Evolutionary conservation across 2,888 invertebrate genomes (phyloP), one percentile per base, ranked within the genome.

Genomic region (Panopea generosa): DNA sequence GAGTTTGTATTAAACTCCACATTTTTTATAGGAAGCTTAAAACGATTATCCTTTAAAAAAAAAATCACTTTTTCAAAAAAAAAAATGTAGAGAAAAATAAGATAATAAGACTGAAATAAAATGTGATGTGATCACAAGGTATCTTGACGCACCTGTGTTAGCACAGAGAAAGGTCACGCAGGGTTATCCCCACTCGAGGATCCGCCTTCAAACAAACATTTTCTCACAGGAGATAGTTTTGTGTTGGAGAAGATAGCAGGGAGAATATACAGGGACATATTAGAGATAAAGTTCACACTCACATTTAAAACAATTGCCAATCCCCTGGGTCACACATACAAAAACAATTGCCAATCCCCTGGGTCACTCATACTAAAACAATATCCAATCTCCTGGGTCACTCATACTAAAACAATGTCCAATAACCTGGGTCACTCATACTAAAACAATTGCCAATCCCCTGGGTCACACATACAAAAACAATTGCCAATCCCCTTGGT

Each of bases 141-240:
- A 57, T 57, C 57, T 57, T 57, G 18, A 57, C 40, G 57, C 57
- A 57, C 57, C 57, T 29, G 27, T 11, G 16, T 18, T 27, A 29
- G 16, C 49, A 49, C 50, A 29, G 50, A 18, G 16, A 33, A 50
- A 49, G 61, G 49, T 61, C 61, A 50, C 7, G 18, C 18, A 2
- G 22, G 63, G 52, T 53, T 53, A 69, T 69, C 69, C 33, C 33
- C 18, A 61, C 33, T 55, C 47, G 61, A 53, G 63, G 69, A 29
- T 27, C 61, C 69, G 61, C 69, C 69, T 69, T 61, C 43, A 55
- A 61, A 55, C 38, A 40, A 27, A 61, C 20, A 69, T 69, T 61
- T 69, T 69, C 69, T 61, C 61, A 69, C 61, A 69, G 43, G 26
- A 49, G 20, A 16, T 53, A 69, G 29, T 45, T 52, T 38, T 68